Conservation (phyloP, 2,113 vertebrate species). For the Alosa alosa region DNA sequence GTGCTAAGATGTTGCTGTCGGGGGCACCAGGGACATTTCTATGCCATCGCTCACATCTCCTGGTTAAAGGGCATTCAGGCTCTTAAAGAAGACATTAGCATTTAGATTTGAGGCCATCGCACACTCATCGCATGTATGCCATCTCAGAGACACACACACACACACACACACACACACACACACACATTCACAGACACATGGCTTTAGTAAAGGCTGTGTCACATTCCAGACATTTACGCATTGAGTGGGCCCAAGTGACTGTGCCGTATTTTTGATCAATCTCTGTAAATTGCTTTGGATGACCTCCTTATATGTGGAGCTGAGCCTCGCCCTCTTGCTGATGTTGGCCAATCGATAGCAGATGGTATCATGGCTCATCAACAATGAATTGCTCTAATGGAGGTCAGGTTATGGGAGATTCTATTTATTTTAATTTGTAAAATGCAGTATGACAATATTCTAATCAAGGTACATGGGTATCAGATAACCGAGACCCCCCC, state of each 20-base stretch:
- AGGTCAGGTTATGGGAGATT: conserved; percentile 64
- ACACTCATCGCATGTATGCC: not conserved
- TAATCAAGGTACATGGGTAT: conserved; percentile 59
- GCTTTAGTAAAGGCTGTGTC: conserved; percentile 46
- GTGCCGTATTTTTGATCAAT: conserved; percentile 58
- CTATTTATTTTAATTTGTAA: conserved; percentile 70
- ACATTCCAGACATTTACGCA: conserved; percentile 54
- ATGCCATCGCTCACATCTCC: conserved; percentile 63
- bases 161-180: not conserved
- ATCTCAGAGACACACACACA: not conserved
- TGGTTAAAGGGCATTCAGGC: conserved; percentile 65
- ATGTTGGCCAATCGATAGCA: conserved; percentile 64
- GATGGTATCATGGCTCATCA: conserved; percentile 64
- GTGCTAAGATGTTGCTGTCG: conserved; percentile 3
- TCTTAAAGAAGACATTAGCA: conserved; percentile 71
- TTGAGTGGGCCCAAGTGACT: conserved; percentile 58
- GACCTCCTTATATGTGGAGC: conserved; percentile 53
- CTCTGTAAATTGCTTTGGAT: conserved; percentile 66
- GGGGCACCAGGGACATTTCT: conserved; percentile 18
- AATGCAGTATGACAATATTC: conserved; percentile 62
- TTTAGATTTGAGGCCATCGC: conserved; percentile 63
- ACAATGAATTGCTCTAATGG: conserved; percentile 67
- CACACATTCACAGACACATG: conserved; percentile 27
- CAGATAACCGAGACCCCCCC: conserved; percentile 49
- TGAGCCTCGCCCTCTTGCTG: conserved; percentile 49